Conservation (phyloP, 2,797 vertebrate genomes). For the Coranthus polyacanthus region DNA sequence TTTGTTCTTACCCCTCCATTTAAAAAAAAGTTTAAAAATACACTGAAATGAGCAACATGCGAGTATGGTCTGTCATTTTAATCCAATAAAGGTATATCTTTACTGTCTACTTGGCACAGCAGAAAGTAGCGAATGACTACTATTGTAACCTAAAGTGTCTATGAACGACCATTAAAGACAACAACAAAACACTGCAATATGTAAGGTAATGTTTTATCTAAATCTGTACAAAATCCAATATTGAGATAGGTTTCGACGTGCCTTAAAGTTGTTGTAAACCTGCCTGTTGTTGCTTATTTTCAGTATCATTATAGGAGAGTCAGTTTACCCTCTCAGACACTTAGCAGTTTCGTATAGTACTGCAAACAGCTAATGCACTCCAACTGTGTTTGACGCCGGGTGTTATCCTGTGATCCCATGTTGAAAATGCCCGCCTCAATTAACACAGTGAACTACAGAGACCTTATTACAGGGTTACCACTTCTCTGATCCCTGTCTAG, state of each 20-base stretch:
- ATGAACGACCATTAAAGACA: too few species aligned
- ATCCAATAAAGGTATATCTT: too few species aligned
- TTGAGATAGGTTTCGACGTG: not conserved
- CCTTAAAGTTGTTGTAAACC: not conserved
- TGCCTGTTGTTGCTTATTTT: not conserved
- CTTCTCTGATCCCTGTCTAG: constrained; percentile 3
- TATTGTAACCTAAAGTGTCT: too few species aligned
- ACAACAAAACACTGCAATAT: too few species aligned
- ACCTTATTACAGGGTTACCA: constrained; percentile 66
- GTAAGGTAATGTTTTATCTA: too few species aligned
- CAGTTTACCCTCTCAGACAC: constrained; percentile 55
- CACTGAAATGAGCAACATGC: too few species aligned
- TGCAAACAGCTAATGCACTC: constrained; percentile 57
- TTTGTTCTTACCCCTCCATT: too few species aligned
- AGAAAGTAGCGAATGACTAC: too few species aligned
- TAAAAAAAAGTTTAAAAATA: too few species aligned
- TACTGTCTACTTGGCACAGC: too few species aligned
- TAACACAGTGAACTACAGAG: constrained; percentile 60
- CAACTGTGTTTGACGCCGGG: constrained; percentile 49
- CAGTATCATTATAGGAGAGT: constrained; percentile 5
- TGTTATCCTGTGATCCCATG: constrained; percentile 59
- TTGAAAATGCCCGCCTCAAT: constrained; percentile 69
- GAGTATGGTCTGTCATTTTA: too few species aligned
- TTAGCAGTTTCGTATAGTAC: constrained; percentile 62
- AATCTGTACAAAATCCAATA: too few species aligned